Percentiles rank a stretch among this genome's conserved stretches.
Conservation (phyloP, 1,140 invertebrate genomes). For the Ctenoplectra terminalis region DNA sequence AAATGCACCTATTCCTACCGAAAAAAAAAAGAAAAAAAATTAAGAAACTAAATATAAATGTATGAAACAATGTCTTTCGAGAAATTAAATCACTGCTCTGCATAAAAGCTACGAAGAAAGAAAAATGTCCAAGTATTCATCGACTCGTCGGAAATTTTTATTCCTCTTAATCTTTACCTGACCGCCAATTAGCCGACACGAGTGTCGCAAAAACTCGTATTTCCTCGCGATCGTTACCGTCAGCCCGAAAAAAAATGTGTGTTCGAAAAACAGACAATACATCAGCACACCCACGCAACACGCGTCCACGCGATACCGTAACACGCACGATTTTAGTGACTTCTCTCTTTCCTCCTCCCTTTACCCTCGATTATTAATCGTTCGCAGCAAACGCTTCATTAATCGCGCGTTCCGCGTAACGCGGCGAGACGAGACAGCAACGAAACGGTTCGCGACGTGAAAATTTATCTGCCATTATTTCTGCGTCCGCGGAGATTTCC, state of each 20-base stretch:
- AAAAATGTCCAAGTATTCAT: background rate
- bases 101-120: too few relatives aligned
- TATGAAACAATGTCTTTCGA: too few relatives aligned
- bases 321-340: background rate
- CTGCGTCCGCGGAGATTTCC: constrained; percentile 39
- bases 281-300: background rate
- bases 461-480: constrained; percentile 60
- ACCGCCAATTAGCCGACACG: background rate
- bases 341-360: background rate
- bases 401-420: constrained; percentile 7
- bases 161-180: background rate
- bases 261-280: background rate
- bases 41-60: too few relatives aligned
- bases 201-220: background rate
- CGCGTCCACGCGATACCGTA: background rate
- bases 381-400: background rate
- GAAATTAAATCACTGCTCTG: too few relatives aligned
- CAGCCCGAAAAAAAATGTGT: background rate
- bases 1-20: too few relatives aligned
- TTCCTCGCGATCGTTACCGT: background rate
- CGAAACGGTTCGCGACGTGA: constrained; percentile 12
- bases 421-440: background rate
- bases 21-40: too few relatives aligned
- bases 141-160: background rate
- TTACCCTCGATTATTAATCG: constrained; percentile 8